Conservation (phyloP, 2,113 vertebrate species). For the Vicugna pacos region DNA sequence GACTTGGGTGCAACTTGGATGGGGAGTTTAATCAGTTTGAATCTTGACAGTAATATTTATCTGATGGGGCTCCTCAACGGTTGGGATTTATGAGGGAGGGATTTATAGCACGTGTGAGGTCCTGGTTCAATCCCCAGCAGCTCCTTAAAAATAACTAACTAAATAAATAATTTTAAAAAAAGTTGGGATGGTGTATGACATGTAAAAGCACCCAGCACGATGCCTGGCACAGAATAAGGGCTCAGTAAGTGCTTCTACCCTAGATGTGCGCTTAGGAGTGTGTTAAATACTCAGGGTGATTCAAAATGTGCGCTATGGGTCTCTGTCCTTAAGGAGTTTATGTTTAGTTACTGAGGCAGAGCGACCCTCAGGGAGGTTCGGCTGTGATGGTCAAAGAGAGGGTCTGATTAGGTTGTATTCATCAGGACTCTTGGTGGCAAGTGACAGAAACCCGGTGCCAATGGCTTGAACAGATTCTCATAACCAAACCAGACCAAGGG, state of each 20-base stretch:
- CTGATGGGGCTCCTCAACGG: background rate
- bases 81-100: no score
- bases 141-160: no score
- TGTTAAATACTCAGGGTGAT: background rate
- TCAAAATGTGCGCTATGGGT: rapidly evolving
- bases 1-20: rapidly evolving
- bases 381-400: rapidly evolving
- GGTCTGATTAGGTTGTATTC: rapidly evolving
- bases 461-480: no score
- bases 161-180: no score
- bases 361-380: background rate
- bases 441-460: background rate
- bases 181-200: rapidly evolving
- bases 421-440: background rate
- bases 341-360: background rate
- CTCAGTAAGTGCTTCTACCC: background rate
- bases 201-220: rapidly evolving
- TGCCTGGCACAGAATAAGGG: rapidly evolving
- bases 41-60: rapidly evolving
- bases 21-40: background rate
- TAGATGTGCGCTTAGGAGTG: background rate
- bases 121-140: no score
- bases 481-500: background rate
- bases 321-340: background rate
- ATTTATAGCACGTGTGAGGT: no score